Evolutionary conservation across 2,888 invertebrate genomes (phyloP).

Genomic region (Tenthredo mesomela): DNA sequence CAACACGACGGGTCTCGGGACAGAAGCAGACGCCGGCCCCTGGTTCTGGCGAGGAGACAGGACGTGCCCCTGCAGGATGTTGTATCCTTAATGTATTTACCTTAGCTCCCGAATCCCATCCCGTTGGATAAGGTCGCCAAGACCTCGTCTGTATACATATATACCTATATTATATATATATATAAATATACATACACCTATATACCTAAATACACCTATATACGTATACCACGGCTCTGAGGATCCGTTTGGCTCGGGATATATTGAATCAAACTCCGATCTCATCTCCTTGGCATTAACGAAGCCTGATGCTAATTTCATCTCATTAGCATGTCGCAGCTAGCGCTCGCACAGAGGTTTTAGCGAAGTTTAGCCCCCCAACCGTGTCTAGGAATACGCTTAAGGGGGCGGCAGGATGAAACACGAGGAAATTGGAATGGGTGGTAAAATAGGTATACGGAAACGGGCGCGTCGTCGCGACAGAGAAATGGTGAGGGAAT

Average conservation of each 20-base stretch:
- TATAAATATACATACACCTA: no score
- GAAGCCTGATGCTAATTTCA: conserved; percentile 61
- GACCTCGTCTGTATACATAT: conserved; percentile 4
- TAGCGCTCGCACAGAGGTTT: conserved; percentile 59
- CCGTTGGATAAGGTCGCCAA: conserved; percentile 39
- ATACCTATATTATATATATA: neutral
- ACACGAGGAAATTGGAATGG: conserved; percentile 36
- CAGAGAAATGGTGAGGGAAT: neutral
- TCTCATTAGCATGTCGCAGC: conserved; percentile 64
- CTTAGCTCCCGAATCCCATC: conserved; percentile 68
- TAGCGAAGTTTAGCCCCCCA: conserved; percentile 55
- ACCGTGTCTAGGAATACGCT: conserved; percentile 53
- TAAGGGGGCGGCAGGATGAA: conserved; percentile 31
- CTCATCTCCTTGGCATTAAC: conserved; percentile 53
- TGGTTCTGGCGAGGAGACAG: conserved; percentile 60
- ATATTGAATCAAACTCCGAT: conserved; percentile 54
- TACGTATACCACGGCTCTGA: conserved; percentile 43
- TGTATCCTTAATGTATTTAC: conserved; percentile 76
- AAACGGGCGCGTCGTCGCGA: conserved; percentile 9
- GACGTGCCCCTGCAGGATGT: conserved; percentile 72
- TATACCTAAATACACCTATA: conserved; percentile 3
- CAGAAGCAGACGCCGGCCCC: conserved; percentile 29
- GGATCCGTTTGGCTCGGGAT: conserved; percentile 43
- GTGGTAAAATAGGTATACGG: conserved; percentile 20
- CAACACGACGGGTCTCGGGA: conserved; percentile 31